A percentile compares a stretch with the other conserved stretches of the same genome.
phyloP scores from a whole-genome alignment of 1,140 invertebrate species.

The Brachionus rotundiformis region DNA sequence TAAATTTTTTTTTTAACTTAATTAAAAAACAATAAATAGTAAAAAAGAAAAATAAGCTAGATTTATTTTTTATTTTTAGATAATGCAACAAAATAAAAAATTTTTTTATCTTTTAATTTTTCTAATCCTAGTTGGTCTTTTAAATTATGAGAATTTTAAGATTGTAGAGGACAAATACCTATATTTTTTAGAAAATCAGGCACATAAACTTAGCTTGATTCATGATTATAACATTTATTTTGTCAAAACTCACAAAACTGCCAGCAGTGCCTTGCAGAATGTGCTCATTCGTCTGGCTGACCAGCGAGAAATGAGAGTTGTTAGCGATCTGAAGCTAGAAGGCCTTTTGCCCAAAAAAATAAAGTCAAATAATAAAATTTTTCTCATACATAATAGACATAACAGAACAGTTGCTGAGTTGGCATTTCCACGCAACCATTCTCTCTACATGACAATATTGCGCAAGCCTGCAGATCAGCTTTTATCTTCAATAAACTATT shows the following conservation, averaged over 20 bases:
- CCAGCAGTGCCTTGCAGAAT: not conserved
- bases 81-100: no score
- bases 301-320: not conserved
- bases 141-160: no score
- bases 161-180: not conserved
- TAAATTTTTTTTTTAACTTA: no score
- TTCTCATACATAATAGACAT: not conserved
- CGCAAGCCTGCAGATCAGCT: not conserved
- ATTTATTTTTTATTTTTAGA: no score
- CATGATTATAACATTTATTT: not conserved
- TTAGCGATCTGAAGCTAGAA: not conserved
- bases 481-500: not conserved
- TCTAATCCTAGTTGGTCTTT: no score
- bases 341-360: not conserved
- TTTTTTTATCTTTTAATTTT: no score
- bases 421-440: not conserved
- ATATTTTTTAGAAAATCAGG: not conserved
- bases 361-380: not conserved
- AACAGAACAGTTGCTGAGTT: not conserved
- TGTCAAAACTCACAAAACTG: not conserved
- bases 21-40: no score
- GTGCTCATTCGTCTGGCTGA: not conserved
- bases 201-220: not conserved
- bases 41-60: no score
- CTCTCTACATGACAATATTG: not conserved